Evolutionary conservation across 2,113 vertebrate species (phyloP).

Genomic region (Mirza zaza): DNA sequence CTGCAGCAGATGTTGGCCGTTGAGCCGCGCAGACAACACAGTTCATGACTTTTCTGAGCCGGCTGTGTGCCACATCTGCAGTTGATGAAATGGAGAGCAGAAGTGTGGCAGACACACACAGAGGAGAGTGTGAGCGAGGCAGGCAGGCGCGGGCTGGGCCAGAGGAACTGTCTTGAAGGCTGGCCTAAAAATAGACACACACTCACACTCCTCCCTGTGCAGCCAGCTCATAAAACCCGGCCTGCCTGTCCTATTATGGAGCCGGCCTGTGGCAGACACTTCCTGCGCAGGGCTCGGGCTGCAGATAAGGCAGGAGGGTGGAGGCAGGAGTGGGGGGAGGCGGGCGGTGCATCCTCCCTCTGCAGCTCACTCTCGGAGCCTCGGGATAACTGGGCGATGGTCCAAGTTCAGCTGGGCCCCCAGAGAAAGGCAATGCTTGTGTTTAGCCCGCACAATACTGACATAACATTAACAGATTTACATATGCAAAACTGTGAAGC

Average conservation of each 20-base stretch:
- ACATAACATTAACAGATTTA: slow-evolving; percentile 93
- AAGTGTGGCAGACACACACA: slow-evolving; percentile 84
- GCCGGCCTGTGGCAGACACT: slow-evolving; percentile 75
- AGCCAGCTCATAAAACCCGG: slow-evolving; percentile 73
- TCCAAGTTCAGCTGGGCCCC: slow-evolving; percentile 91
- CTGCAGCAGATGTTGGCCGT: slow-evolving; percentile 90
- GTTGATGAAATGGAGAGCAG: slow-evolving; percentile 83
- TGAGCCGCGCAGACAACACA: slow-evolving; percentile 88
- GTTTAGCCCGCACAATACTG: slow-evolving; percentile 90
- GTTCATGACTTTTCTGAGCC: slow-evolving; percentile 89
- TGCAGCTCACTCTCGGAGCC: slow-evolving; percentile 82
- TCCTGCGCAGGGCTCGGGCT: slow-evolving; percentile 68
- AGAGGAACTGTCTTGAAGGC: slow-evolving; percentile 81
- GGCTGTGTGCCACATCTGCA: slow-evolving; percentile 89
- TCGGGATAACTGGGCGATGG: slow-evolving; percentile 87
- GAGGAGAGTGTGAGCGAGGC: slow-evolving; percentile 74
- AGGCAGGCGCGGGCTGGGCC: slow-evolving; percentile 77
- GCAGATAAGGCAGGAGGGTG: slow-evolving; percentile 66
- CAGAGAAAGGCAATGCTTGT: slow-evolving; percentile 89
- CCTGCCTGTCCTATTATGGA: slow-evolving; percentile 80
- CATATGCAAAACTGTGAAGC: slow-evolving; percentile 91
- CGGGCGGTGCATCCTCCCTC: slow-evolving; percentile 81
- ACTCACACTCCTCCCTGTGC: slow-evolving; percentile 72
- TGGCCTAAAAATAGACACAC: slow-evolving; percentile 85
- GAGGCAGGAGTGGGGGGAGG: slow-evolving; percentile 80